Percentiles rank a stretch among this genome's conserved stretches.
Conservation (phyloP, 1,140 invertebrate species). For the Brachionus rotundiformis region DNA sequence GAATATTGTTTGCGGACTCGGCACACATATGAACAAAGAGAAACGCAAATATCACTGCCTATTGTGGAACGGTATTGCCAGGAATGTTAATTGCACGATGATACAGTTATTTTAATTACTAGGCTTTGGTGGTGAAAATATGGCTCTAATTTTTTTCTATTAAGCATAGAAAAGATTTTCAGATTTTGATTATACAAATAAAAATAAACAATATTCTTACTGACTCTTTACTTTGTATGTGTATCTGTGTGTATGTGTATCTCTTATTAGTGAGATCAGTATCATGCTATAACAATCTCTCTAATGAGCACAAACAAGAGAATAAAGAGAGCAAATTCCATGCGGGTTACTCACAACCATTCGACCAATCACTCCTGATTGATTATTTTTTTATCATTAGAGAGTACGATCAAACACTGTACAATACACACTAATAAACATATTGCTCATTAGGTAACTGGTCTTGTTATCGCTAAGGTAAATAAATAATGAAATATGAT, state of each 20-base stretch:
- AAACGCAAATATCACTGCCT: not conserved
- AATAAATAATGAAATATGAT: constrained; percentile 36
- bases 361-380: constrained; percentile 41
- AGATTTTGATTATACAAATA: constrained; percentile 43
- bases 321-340: constrained; percentile 16
- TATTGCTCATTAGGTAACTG: constrained; percentile 43
- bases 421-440: constrained; percentile 34
- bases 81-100: constrained; percentile 35
- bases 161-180: constrained; percentile 27
- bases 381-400: constrained; percentile 43
- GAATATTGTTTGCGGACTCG: not conserved
- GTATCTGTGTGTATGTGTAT: not conserved
- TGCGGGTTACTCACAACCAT: constrained; percentile 25
- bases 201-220: constrained; percentile 35
- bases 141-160: constrained; percentile 45
- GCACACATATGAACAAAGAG: not conserved
- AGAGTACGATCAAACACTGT: constrained; percentile 34
- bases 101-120: constrained; percentile 49
- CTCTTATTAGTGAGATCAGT: constrained; percentile 44
- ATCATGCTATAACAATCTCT: constrained; percentile 1
- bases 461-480: constrained; percentile 36
- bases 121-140: constrained; percentile 17
- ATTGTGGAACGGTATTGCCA: not conserved
- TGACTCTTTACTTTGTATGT: constrained; percentile 10
- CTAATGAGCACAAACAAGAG: constrained; percentile 17